Base-by-base conservation (phyloP, 2,113 vertebrate species). In the Campylomormyrus tamandua region DNA sequence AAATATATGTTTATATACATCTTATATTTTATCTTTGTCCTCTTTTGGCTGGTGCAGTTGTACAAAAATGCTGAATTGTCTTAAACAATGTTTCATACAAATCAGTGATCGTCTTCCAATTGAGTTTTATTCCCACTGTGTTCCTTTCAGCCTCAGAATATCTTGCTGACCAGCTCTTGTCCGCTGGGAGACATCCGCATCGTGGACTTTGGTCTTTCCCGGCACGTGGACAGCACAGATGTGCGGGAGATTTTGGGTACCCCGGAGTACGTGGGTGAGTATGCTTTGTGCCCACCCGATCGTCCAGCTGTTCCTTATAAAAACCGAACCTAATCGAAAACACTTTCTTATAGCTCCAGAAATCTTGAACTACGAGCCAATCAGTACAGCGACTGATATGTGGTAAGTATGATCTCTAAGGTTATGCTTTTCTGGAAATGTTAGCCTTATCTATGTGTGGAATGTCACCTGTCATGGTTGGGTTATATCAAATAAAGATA, bases 251-350 rank as follows among this genome's bases (percentile, higher is more conserved):
- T 99, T 87, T 95, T 98, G 95, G 98, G 98, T 24, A 99, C 98
- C 35, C 97, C 98, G 0, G 98, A 99, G 91, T 99, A 99, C 11
- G 97, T 99, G 21, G 98, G 98, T 99, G 93, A 97, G 98, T 97
- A 66, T 4, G 21, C 4, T 9, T 10, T 80, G 15, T 77, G 15
- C 31, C 9, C 46, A 4, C 3, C 24, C 1, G 2, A 19, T 42
- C 13, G 1, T 19, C 19, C 35, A 42, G 35, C 74, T 80, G 15
- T 6, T 42, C 74, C 74, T 53, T 19, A 27, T 24, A 39, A 35
- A 39, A 15, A 31, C n/a, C 3, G 0, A 53, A 19, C 27, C 17
- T 87, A 53, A 87, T 19, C 35, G 31, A 50, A 27, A 50, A 92
- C 87, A 21, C 53, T 91, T 87, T 91, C 3, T 50, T 92, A 87